These are phyloP conservation scores for Cossypha dichroa DNA, from an alignment of 2,797 vertebrate species.

Conservation along the genomic window DNA sequence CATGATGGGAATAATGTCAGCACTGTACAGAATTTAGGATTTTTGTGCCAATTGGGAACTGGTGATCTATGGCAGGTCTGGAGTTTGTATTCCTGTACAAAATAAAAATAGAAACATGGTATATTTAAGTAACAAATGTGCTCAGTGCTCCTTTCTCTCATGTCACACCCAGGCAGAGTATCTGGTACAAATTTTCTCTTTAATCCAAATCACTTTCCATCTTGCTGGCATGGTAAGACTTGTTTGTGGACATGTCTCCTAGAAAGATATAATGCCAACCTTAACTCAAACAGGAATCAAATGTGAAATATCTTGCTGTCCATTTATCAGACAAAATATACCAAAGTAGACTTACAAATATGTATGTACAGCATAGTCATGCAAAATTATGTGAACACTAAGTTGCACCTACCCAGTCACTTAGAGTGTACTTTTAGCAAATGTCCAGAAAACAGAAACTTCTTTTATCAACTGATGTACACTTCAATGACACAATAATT, in stretches of 20 bases:
- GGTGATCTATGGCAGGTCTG: conserved; percentile 49
- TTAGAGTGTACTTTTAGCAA: background rate
- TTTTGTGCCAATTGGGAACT: conserved; percentile 49
- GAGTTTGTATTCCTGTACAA: conserved; percentile 35
- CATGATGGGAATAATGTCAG: background rate
- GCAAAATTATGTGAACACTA: background rate
- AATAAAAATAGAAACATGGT: background rate
- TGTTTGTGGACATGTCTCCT: background rate
- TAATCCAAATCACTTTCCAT: background rate
- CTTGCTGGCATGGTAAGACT: background rate
- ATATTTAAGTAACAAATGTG: conserved; percentile 52
- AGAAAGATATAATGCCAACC: background rate
- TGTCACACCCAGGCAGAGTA: background rate
- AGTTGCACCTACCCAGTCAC: background rate
- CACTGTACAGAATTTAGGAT: background rate
- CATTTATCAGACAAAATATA: background rate
- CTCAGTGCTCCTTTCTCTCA: background rate
- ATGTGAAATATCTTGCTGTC: background rate
- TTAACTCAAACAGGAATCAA: background rate
- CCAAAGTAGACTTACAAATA: background rate
- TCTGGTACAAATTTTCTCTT: background rate
- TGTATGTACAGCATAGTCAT: background rate
- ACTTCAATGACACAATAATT: background rate
- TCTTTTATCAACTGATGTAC: background rate
- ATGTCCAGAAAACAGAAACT: background rate